Evolutionary conservation across 1,140 invertebrate species (phyloP).

Genomic region (Oncopodura yosiiana): DNA sequence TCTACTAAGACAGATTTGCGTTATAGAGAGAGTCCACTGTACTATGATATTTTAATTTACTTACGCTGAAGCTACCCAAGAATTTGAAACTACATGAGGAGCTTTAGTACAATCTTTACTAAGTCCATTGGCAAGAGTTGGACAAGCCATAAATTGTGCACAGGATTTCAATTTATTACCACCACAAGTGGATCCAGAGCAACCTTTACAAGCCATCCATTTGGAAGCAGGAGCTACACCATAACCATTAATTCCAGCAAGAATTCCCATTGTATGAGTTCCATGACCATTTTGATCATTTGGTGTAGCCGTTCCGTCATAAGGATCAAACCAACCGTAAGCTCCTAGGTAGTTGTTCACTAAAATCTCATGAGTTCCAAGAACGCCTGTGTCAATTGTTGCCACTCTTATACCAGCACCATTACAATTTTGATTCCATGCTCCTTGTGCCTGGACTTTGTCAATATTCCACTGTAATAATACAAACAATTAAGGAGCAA

Average conservation of each 20-base stretch:
- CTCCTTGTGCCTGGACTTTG: not conserved
- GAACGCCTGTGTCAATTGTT: constrained; percentile 20
- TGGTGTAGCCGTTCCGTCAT: not conserved
- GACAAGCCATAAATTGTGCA: constrained; percentile 1
- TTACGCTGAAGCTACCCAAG: too few species aligned
- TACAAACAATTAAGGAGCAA: too few species aligned
- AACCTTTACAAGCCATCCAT: constrained; percentile 5
- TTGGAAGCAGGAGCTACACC: constrained; percentile 2
- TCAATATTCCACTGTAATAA: constrained; percentile 5
- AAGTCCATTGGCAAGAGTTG: too few species aligned
- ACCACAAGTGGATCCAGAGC: not conserved
- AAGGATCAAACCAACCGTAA: constrained; percentile 14
- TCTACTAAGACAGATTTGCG: too few species aligned
- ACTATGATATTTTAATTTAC: too few species aligned
- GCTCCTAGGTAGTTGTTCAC: not conserved
- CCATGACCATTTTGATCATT: constrained; percentile 15
- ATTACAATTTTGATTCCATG: not conserved
- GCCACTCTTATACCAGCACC: not conserved
- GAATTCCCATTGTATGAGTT: constrained; percentile 15
- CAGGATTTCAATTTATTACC: not conserved
- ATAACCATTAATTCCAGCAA: constrained; percentile 2
- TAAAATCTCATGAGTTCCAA: constrained; percentile 11
- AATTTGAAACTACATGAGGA: too few species aligned
- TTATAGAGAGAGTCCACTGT: too few species aligned
- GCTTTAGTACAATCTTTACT: too few species aligned